Base-by-base conservation (phyloP, 2,888 invertebrate genomes). In the Agonum fuliginosum region DNA sequence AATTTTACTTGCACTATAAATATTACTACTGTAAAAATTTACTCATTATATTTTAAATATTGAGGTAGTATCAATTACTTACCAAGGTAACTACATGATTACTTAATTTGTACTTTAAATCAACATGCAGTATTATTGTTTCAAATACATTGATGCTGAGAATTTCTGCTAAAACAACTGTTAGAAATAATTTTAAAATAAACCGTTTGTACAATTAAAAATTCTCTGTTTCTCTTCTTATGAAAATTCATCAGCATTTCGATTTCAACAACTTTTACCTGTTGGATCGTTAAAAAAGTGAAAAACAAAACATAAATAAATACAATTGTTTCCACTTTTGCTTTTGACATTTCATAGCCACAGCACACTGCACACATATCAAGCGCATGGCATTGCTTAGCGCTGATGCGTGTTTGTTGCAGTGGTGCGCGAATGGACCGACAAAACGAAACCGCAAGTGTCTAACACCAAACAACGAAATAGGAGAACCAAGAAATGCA, bases 311-410 rank as follows among this genome's bases (percentile, higher is more conserved):
- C 71, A 30, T 72, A 72, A 51, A 72, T 72, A 72, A 72, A 72
- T 48, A 72, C 71, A 72, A 72, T 72, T 72, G 71, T 72, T 72
- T 72, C 54, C 51, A 72, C 71, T 51, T 51, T 72, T 72, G 51
- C 71, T 72, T 72, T 72, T 72, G 14, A 19, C 41, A 58, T 27
- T 17, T 19, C n/a, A n/a, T n/a, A n/a, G n/a, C n/a, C n/a, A n/a
- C n/a, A 43, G 30, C 43, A 43, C 3, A 24, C 48, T 6, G 37
- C 8, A 10, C 37, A n/a, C 37, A 10, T 37, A 37, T 37, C 10
- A 37, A 37, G 37, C 37, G n/a, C n/a, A n/a, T n/a, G n/a, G 30
- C 58, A 58, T 20, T 37, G 37, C 37, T 62, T 27, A 27, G 34
- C 17, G 62, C 17, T n/a, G n/a, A n/a, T n/a, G 34, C 27, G 62